Base-by-base conservation (phyloP, 2,888 invertebrate species). In the Drosophila mimica region DNA sequence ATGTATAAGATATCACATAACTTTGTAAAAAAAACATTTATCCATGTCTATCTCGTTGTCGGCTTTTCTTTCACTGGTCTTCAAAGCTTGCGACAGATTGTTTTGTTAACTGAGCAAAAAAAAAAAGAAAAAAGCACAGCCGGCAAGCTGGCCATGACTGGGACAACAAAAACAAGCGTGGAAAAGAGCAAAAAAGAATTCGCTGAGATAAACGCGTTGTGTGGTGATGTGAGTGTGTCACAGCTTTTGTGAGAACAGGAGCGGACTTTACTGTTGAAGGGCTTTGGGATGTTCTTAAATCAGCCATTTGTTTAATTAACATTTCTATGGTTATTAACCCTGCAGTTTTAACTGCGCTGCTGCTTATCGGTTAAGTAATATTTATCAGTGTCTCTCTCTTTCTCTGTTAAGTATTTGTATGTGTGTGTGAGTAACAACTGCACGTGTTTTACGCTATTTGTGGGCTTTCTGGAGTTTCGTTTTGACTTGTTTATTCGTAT, bases 371-470 rank as follows among this genome's bases (percentile, higher is more conserved):
- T 75, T 66, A 67, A 70, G 60, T 64, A 74, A 71, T 69, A 64
- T 74, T 67, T 66, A n/a, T 66, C 38, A 56, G 59, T 76, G 59
- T 70, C 51, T 76, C 65, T 70, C 53, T 63, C 62, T 76, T 53
- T 64, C 63, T 61, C 34, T 51, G 62, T 28, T 36, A n/a, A 46
- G 43, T 54, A 46, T 31, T 20, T 30, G 7, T 58, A n/a, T 33
- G 25, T 54, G 40, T 38, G 59, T 59, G 51, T 66, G 49, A n/a
- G n/a, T 11, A 49, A 34, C 38, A 31, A 34, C 57, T 64, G 72
- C 80, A 80, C 78, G 78, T 76, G 78, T 60, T 65, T 67, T 33
- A 58, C 46, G 60, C 68, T 72, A 59, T 62, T 68, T 53, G 49
- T 65, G 65, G 65, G 70, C 36, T 73, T 83, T 84, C 56, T 57